phyloP scores from a whole-genome alignment of 2,797 vertebrate species.

The Hypotaenidia okinawae region DNA sequence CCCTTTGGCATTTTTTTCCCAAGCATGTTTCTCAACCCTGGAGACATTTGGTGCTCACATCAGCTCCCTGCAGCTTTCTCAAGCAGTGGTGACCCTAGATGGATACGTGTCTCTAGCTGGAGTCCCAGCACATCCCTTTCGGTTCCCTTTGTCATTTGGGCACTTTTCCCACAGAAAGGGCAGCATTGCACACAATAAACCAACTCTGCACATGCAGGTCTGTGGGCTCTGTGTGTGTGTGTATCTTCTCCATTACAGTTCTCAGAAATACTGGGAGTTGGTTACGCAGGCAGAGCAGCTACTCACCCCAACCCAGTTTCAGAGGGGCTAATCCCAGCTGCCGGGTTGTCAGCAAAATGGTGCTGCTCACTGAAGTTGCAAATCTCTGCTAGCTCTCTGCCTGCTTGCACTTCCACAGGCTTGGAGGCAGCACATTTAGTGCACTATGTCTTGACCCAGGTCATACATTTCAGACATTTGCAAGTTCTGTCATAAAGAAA shows the following conservation, averaged over 20 bases:
- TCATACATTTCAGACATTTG: neutral
- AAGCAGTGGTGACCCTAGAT: neutral
- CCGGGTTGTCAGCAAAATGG: neutral
- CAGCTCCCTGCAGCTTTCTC: neutral
- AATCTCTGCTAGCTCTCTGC: neutral
- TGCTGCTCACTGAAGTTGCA: neutral
- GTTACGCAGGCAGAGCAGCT: neutral
- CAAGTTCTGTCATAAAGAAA: neutral
- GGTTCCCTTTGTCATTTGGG: neutral
- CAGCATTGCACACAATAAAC: accelerated
- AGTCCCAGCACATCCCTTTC: neutral
- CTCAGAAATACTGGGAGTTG: accelerated
- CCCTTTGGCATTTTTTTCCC: neutral
- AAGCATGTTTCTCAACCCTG: neutral
- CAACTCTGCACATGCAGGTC: neutral
- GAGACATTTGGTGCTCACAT: neutral
- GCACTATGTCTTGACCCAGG: accelerated
- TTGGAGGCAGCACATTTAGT: too few relatives aligned
- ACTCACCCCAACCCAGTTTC: neutral
- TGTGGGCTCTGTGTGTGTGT: too few relatives aligned
- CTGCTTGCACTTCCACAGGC: neutral
- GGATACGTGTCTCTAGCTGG: neutral
- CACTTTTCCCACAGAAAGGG: neutral
- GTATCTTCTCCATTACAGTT: neutral
- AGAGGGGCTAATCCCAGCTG: neutral